Conservation (phyloP, 2,888 invertebrate species). For the Resseliella maxima region DNA sequence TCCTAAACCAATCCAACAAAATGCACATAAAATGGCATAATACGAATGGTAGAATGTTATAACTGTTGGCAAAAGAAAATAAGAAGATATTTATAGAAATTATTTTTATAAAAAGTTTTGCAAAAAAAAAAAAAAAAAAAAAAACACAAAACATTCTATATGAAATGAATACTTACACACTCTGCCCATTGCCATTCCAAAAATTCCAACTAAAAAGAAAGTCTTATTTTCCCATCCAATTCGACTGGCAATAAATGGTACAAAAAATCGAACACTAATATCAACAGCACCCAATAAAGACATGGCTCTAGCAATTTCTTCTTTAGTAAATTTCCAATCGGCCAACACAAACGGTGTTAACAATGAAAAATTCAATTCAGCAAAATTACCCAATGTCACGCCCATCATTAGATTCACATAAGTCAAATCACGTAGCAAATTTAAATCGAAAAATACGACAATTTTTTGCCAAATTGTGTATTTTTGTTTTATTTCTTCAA, state of each 20-base stretch:
- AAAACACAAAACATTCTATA: conserved; percentile 54
- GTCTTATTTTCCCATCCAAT: conserved; percentile 78
- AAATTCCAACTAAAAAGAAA: conserved; percentile 77
- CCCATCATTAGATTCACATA: conserved; percentile 79
- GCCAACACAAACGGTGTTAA: conserved; percentile 78
- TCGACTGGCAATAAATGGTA: conserved; percentile 77
- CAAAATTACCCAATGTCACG: conserved; percentile 77
- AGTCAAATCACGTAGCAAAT: conserved; percentile 75
- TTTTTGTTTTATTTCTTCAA: neutral
- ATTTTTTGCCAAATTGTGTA: conserved; percentile 69
- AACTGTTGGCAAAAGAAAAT: conserved; percentile 66
- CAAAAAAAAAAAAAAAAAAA: conserved; percentile 31
- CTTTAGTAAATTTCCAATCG: conserved; percentile 72
- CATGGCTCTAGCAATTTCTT: conserved; percentile 76
- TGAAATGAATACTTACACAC: conserved; percentile 68
- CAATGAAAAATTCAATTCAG: conserved; percentile 79
- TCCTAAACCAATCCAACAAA: conserved; percentile 76
- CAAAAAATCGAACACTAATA: conserved; percentile 73
- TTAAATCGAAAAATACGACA: conserved; percentile 76
- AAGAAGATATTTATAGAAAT: neutral
- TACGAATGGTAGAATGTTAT: conserved; percentile 73
- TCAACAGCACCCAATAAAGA: conserved; percentile 76
- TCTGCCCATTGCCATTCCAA: conserved; percentile 75
- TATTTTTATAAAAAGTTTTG: no score
- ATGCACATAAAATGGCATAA: conserved; percentile 70